phyloP scores from a whole-genome alignment of 1,140 invertebrate species.

The Heliconius melpomene region DNA sequence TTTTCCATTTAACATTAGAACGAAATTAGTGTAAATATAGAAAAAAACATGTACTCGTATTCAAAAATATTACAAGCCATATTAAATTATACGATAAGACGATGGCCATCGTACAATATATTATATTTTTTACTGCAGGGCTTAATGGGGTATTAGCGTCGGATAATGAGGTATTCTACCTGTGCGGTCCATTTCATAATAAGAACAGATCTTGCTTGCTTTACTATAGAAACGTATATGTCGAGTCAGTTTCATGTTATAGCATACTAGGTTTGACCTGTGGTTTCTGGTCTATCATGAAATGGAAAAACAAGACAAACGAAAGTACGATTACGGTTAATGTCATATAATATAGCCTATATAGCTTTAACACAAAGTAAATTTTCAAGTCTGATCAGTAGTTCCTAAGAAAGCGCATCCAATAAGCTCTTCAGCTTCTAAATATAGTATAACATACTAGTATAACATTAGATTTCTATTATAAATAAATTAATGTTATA shows the following conservation, averaged over 20 bases:
- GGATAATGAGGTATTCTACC: conserved; percentile 17
- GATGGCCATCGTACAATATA: neutral
- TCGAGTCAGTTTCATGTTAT: neutral
- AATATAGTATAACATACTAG: too few relatives aligned
- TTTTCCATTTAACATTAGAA: neutral
- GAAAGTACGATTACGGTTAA: too few relatives aligned
- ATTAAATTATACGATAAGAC: neutral
- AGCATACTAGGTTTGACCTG: neutral
- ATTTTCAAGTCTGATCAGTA: too few relatives aligned
- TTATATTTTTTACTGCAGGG: neutral
- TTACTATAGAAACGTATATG: neutral
- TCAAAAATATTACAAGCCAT: neutral
- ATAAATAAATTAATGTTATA: too few relatives aligned
- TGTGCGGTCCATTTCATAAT: conserved; percentile 24
- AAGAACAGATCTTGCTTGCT: conserved; percentile 11
- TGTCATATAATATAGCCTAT: too few relatives aligned
- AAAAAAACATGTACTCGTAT: neutral
- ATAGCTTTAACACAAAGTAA: too few relatives aligned
- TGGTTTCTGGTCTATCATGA: too few relatives aligned
- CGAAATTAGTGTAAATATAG: too few relatives aligned
- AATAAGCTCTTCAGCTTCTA: too few relatives aligned
- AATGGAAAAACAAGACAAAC: too few relatives aligned
- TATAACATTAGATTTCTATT: too few relatives aligned
- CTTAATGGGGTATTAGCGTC: neutral
- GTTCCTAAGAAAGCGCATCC: too few relatives aligned